Evolutionary conservation across 1,140 invertebrate genomes (phyloP), one percentile per base, ranked within the genome.

Genomic region (Hycleus cichorii): DNA sequence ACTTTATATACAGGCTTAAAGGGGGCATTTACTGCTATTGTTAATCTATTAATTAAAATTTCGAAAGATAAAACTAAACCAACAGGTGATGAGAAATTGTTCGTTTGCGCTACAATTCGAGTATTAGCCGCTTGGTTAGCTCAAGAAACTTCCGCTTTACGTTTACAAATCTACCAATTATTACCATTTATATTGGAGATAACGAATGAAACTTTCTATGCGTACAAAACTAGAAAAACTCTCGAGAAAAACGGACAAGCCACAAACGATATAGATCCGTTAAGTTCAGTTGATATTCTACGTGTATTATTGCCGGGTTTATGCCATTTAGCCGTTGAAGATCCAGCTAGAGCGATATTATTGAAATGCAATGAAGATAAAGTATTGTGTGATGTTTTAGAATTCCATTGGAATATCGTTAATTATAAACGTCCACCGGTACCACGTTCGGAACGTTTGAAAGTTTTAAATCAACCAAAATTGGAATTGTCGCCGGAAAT

Each of bases 251-350:
- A 74, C 77, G 42, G 81, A 81, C 60, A 75, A 80, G 57, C 71
- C 78, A 39, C 75, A 58, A 61, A 64, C 6, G 78, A 81, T 11
- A 71, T 77, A 44, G 83, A 87, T 68, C 81, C 83, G 53, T 68
- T 87, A n/a, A 77, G 78, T 51, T 75, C 81, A 39, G 65, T 81
- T 6, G 91, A 95, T 76, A 72, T 93, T 38, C 72, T 97, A 6
- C 76, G 90, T 38, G 79, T 93, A 9, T 80, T 95, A 72, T 73
- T 95, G 39, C 91, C 93, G 2, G 91, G 90, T 24, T 74, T 95
- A 0, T 95, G 93, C 70, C 91, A 95, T 75, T 79, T 97, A 52
- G 86, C 90, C 10, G 89, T 95, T 6, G 93, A 95, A 76, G 91
- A 95, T 64, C 84, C 87, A 66, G 85, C 90, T 1, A 79, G 93